Percentiles rank a stretch among this genome's conserved stretches.
Evolutionary conservation across 2,888 invertebrate genomes (phyloP).

Genomic region (Drosophila lutescens): DNA sequence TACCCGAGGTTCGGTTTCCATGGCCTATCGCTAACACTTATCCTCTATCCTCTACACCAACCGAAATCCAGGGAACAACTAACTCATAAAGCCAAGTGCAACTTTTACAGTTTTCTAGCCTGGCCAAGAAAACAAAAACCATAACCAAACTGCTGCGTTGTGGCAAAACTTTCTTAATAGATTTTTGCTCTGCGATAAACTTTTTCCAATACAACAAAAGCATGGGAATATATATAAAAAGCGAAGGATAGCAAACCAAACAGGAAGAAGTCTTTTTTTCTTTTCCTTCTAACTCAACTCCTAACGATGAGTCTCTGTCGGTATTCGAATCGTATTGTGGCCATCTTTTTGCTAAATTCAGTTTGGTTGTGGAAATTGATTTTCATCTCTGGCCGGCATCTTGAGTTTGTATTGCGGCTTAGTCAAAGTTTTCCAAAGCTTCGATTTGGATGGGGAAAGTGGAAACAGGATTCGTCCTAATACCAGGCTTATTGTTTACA

Average conservation of each 20-base stretch:
- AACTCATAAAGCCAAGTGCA: slow-evolving; percentile 68
- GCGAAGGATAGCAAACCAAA: slow-evolving; percentile 6
- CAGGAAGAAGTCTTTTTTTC: slow-evolving; percentile 29
- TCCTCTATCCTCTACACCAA: slow-evolving; percentile 32
- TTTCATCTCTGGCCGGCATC: slow-evolving; percentile 68
- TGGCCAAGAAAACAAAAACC: slow-evolving; percentile 54
- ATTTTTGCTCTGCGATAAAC: slow-evolving; percentile 69
- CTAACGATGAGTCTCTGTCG: slow-evolving; percentile 20
- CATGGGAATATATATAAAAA: slow-evolving; percentile 16
- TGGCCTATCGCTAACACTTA: slow-evolving; percentile 59
- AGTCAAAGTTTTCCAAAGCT: slow-evolving; percentile 35
- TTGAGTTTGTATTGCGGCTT: slow-evolving; percentile 51
- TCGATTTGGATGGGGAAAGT: slow-evolving; percentile 6
- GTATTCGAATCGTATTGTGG: slow-evolving; percentile 53
- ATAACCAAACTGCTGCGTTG: slow-evolving; percentile 69
- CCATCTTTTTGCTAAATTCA: slow-evolving; percentile 49
- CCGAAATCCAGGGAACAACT: slow-evolving; percentile 26
- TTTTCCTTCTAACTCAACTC: slow-evolving; percentile 18
- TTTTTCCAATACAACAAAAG: slow-evolving; percentile 51
- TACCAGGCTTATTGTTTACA: slow-evolving; percentile 43
- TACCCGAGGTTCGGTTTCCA: slow-evolving; percentile 36
- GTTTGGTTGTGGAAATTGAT: slow-evolving; percentile 69
- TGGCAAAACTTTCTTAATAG: slow-evolving; percentile 77
- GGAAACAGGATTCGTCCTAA: slow-evolving; percentile 35
- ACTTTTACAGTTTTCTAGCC: slow-evolving; percentile 55